Percentiles rank a stretch among this genome's conserved stretches.
phyloP scores from a whole-genome alignment of 2,113 vertebrate species.

The Ciconia stormi region DNA sequence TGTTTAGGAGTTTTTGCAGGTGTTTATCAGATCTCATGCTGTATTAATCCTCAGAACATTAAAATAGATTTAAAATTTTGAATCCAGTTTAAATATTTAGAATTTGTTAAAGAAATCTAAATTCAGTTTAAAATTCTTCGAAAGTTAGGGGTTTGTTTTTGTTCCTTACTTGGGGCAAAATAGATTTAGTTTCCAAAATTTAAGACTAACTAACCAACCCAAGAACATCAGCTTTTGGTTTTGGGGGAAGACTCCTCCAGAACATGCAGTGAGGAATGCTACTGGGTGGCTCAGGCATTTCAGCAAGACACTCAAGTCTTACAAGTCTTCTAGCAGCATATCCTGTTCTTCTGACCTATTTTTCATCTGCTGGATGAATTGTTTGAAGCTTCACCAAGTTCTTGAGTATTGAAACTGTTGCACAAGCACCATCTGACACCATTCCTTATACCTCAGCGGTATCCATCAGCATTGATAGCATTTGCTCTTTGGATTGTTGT shows the following conservation, averaged over 20 bases:
- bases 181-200: neutral
- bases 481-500: neutral
- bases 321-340: neutral
- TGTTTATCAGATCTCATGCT: neutral
- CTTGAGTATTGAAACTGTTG: neutral
- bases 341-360: slow-evolving; percentile 2
- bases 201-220: neutral
- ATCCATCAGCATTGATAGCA: neutral
- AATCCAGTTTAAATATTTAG: neutral
- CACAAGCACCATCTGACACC: neutral
- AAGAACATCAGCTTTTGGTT: neutral
- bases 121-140: neutral
- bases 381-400: neutral
- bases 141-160: neutral
- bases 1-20: neutral
- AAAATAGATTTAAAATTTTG: neutral
- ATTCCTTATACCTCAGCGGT: neutral
- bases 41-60: neutral
- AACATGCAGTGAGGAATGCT: neutral
- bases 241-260: neutral
- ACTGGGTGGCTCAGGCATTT: neutral
- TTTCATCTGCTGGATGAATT: neutral
- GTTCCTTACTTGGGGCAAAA: neutral
- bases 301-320: neutral
- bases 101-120: neutral